phyloP scores from a whole-genome alignment of 2,888 invertebrate genomes.

The Petrophora chlorosata region DNA sequence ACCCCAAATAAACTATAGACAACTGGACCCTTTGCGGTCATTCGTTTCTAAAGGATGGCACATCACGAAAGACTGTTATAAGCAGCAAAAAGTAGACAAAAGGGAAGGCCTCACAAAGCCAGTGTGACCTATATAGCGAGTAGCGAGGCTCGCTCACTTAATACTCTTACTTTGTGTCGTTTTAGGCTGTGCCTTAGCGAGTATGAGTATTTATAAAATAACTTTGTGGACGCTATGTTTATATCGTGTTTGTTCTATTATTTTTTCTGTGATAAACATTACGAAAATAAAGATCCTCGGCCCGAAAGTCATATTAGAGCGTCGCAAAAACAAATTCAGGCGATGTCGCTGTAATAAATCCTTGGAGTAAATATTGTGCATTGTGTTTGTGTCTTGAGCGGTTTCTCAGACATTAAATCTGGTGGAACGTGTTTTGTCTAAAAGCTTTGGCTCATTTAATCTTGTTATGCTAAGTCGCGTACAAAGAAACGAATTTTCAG shows the following conservation, averaged over 20 bases:
- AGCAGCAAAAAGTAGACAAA: slow-evolving; percentile 67
- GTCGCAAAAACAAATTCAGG: slow-evolving; percentile 16
- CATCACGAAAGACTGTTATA: slow-evolving; percentile 47
- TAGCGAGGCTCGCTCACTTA: slow-evolving; percentile 53
- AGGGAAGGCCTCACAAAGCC: slow-evolving; percentile 63
- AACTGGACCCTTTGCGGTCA: slow-evolving; percentile 50
- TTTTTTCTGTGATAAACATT: background rate
- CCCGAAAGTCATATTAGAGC: slow-evolving; percentile 14
- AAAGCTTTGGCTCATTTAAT: slow-evolving; percentile 72
- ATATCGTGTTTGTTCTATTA: background rate
- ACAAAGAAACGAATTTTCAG: slow-evolving; percentile 59
- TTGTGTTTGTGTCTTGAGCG: slow-evolving; percentile 52
- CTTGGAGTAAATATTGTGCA: slow-evolving; percentile 50
- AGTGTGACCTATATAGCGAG: slow-evolving; percentile 63
- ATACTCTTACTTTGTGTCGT: slow-evolving; percentile 67
- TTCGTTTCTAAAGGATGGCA: slow-evolving; percentile 53
- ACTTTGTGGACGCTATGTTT: slow-evolving; percentile 14
- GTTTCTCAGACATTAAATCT: slow-evolving; percentile 56
- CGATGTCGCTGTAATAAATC: slow-evolving; percentile 42
- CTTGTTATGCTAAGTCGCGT: slow-evolving; percentile 57
- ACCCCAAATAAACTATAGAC: slow-evolving; percentile 43
- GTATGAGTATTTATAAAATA: slow-evolving; percentile 32
- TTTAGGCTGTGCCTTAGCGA: slow-evolving; percentile 46
- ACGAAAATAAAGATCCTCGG: slow-evolving; percentile 8
- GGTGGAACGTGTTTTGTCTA: slow-evolving; percentile 63